Conservation (phyloP, 2,113 vertebrate species). For the Philantomba maxwellii region DNA sequence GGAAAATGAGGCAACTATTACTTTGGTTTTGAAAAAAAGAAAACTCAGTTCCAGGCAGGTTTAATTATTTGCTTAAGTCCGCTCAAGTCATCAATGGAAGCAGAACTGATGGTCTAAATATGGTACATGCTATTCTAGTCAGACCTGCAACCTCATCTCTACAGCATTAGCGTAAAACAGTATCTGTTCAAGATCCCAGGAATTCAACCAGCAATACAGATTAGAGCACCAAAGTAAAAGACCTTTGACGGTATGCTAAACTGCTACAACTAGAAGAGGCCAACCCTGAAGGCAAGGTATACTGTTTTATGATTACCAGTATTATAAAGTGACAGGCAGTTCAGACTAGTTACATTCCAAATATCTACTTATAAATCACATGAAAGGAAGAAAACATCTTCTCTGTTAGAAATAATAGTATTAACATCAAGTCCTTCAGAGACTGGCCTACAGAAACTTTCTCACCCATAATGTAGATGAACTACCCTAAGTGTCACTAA, state of each 20-base stretch:
- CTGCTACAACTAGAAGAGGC: background rate
- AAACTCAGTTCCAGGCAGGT: background rate
- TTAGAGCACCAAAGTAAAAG: background rate
- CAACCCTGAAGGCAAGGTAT: background rate
- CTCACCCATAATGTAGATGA: background rate
- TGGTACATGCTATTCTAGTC: fast-evolving
- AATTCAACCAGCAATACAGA: background rate
- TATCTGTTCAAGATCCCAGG: background rate
- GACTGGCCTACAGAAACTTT: background rate
- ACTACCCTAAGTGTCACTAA: background rate
- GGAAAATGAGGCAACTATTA: background rate
- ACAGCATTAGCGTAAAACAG: background rate
- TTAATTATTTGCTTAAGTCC: background rate
- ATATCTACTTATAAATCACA: background rate
- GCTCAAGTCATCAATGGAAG: background rate
- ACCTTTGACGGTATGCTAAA: background rate
- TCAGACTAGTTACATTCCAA: background rate
- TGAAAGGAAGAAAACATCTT: background rate
- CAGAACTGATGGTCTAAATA: background rate
- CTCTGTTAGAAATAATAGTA: background rate
- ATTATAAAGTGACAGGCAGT: background rate
- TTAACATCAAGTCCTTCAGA: background rate
- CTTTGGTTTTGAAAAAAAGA: background rate
- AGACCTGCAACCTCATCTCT: background rate
- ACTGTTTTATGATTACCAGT: background rate